Evolutionary conservation across 2,888 invertebrate species (phyloP), one percentile per base, ranked within the genome.

Genomic region (Drosophila tanythrix): DNA sequence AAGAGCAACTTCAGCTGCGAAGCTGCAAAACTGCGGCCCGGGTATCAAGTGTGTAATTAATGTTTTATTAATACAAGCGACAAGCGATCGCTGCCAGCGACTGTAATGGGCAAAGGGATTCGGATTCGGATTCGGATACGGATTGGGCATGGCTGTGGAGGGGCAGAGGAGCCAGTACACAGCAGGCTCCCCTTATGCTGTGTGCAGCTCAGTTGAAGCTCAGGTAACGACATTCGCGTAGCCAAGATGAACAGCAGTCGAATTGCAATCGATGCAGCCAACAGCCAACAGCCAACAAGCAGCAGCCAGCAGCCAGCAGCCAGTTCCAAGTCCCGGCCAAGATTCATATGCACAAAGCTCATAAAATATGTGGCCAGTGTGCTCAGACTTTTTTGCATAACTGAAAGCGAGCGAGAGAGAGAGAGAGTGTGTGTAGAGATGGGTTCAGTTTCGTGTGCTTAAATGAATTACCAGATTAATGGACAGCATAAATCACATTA

Each of bases 381-480:
- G 18, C 51, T 15, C 43, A 29, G 59, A 25, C 55, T 46, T 71
- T 79, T 81, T 66, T 76, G 76, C 72, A 73, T 69, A 65, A 60
- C 57, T 50, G 15, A 15, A 25, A 25, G 15, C 3, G 15, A 15
- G 40, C 15, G 18, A 36, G 38, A 38, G 48, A 29, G 21, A 31
- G 33, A 53, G 52, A 29, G 43, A 36, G 48, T 50, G 63, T 31
- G 72, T 38, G 46, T 57, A 52, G 61, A 66, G 62, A 78, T 77
- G 72, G 81, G 78, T 80, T 82, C 83, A 76, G 88, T 84, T 84
- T 87, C 88, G 85, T 87, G 88, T 73, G 85, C 83, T 77, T 88
- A 92, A 92, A 92, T 92, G 92, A 92, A 92, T 92, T 92, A 92
- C 92, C 92, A 92, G 92, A 93, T 93, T 93, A 93, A 93, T 93